Conservation (phyloP, 2,113 vertebrate species). For the Lagopus leucura region DNA sequence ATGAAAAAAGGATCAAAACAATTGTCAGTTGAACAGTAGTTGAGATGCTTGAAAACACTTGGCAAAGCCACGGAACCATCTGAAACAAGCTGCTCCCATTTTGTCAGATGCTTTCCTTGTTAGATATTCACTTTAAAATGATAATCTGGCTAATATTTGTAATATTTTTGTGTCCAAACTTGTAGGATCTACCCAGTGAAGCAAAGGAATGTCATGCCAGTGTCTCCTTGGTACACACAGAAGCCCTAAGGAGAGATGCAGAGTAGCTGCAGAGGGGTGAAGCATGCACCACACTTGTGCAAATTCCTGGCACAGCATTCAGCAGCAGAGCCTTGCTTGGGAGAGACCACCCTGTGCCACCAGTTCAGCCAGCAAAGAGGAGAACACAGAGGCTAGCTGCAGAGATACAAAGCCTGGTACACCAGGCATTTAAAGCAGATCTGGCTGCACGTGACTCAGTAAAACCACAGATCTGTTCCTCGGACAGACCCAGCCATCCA, state of each 20-base stretch:
- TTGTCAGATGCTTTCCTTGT: neutral
- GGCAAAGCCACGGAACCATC: neutral
- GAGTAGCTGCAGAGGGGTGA: neutral
- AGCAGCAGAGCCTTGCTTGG: rapidly evolving
- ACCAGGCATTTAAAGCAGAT: neutral
- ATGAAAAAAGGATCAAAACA: neutral
- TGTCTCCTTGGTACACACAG: neutral
- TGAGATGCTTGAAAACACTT: neutral
- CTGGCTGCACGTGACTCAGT: too few relatives aligned
- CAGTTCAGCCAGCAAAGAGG: neutral
- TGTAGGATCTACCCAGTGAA: neutral
- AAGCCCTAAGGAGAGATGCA: neutral
- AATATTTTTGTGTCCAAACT: neutral
- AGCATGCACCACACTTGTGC: neutral
- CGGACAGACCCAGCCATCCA: neutral
- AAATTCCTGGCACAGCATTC: neutral
- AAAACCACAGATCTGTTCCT: neutral
- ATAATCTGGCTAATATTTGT: neutral
- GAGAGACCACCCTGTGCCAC: neutral
- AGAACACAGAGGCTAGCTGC: neutral
- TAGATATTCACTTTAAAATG: neutral
- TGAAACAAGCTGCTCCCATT: neutral
- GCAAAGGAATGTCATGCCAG: neutral
- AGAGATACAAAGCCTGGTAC: neutral
- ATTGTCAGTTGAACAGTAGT: neutral